Conservation (phyloP, 2,888 invertebrate species). For the Autographa gamma region DNA sequence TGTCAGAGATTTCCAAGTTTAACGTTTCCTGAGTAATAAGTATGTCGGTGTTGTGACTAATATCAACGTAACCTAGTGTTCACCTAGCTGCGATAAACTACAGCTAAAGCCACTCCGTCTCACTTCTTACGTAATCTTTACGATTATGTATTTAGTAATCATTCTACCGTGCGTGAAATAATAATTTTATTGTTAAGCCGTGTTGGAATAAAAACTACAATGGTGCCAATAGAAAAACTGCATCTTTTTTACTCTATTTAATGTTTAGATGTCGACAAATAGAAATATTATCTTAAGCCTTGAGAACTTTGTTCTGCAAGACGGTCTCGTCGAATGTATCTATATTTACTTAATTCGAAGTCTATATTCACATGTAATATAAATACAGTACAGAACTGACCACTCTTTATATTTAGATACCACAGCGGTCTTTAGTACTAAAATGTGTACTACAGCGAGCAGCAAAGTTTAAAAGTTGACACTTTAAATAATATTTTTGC, state of each 20-base stretch:
- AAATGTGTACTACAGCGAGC: too few relatives aligned
- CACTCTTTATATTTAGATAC: too few relatives aligned
- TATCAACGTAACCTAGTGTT: not conserved
- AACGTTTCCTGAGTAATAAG: not conserved
- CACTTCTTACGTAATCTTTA: not conserved
- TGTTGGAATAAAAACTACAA: not conserved
- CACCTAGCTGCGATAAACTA: not conserved
- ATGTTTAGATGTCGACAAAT: not conserved
- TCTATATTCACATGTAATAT: not conserved
- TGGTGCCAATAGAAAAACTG: constrained; percentile 3
- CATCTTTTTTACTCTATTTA: not conserved
- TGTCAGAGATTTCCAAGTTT: not conserved
- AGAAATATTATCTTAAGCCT: not conserved
- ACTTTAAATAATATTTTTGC: not conserved
- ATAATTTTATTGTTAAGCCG: not conserved
- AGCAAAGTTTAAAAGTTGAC: not conserved
- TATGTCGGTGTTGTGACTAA: not conserved
- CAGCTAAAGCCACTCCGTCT: not conserved
- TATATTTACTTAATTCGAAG: not conserved
- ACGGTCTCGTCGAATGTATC: not conserved
- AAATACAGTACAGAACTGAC: too few relatives aligned
- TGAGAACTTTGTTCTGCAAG: not conserved
- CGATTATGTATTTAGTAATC: not conserved
- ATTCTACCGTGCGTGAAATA: not conserved
- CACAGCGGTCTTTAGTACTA: too few relatives aligned